These are phyloP conservation scores for Zosterops borbonicus DNA, from an alignment of 2,113 vertebrate species.

Conservation along the genomic window DNA sequence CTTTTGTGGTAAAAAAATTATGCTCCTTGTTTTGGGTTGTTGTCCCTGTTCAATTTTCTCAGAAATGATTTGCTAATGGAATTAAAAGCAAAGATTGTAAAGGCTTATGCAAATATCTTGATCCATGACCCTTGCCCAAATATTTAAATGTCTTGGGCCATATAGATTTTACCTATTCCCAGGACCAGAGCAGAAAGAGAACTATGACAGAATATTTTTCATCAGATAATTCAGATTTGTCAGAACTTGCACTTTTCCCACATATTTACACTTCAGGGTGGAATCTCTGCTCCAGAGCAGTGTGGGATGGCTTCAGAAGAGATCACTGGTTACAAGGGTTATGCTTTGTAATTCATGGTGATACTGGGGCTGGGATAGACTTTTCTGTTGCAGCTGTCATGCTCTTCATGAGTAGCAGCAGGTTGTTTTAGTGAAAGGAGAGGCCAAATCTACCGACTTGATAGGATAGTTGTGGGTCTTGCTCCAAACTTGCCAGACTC, in stretches of 20 bases:
- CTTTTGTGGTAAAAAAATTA: background rate
- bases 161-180: background rate
- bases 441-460: background rate
- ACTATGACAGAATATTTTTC: background rate
- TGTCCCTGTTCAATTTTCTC: background rate
- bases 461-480: background rate
- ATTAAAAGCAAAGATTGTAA: background rate
- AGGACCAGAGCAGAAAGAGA: background rate
- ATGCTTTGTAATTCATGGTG: background rate
- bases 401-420: background rate
- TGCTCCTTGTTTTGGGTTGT: background rate
- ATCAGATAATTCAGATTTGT: background rate
- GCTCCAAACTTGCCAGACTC: background rate
- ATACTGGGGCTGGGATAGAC: rapidly evolving
- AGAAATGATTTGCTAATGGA: background rate
- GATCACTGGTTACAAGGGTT: background rate
- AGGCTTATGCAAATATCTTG: background rate
- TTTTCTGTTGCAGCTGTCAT: background rate
- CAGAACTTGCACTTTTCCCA: background rate
- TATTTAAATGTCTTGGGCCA: background rate
- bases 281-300: background rate
- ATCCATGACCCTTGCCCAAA: background rate
- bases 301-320: background rate
- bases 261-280: background rate
- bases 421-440: background rate